These are phyloP conservation scores for Leptobrachium ailaonicum DNA, from an alignment of 2,113 vertebrate species.

Conservation along the genomic window DNA sequence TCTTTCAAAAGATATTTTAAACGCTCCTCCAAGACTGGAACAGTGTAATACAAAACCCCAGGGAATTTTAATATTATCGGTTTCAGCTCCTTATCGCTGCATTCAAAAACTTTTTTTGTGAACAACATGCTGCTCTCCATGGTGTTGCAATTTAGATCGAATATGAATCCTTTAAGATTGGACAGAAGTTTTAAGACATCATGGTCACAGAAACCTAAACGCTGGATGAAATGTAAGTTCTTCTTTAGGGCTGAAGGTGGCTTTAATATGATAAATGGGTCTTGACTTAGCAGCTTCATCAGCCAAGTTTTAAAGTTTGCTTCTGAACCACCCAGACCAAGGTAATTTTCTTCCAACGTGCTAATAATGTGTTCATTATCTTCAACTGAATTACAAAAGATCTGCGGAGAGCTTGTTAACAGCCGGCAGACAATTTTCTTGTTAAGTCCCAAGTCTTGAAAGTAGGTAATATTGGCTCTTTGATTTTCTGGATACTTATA, in stretches of 20 bases:
- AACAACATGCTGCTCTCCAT: conserved; percentile 77
- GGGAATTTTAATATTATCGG: conserved; percentile 79
- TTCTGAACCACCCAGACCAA: conserved; percentile 77
- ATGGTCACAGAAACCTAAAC: conserved; percentile 70
- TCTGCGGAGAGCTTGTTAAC: conserved; percentile 79
- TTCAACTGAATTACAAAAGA: conserved; percentile 79
- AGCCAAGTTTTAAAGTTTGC: conserved; percentile 87
- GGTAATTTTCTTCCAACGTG: conserved; percentile 76
- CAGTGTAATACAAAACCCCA: conserved; percentile 82
- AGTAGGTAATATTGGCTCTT: conserved; percentile 79
- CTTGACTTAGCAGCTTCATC: conserved; percentile 88
- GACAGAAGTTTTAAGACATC: conserved; percentile 84
- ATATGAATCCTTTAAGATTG: conserved; percentile 86
- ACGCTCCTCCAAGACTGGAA: conserved; percentile 76
- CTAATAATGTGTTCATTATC: conserved; percentile 74
- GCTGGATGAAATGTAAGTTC: conserved; percentile 79
- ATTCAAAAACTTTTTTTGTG: conserved; percentile 74
- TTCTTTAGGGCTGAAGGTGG: conserved; percentile 66
- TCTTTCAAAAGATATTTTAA: conserved; percentile 70
- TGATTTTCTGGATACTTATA: conserved; percentile 71
- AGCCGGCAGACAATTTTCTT: conserved; percentile 85
- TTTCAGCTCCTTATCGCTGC: conserved; percentile 74
- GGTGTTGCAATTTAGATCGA: conserved; percentile 74
- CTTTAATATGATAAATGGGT: conserved; percentile 86
- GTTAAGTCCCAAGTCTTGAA: conserved; percentile 82